These are phyloP conservation scores for Brachyhypopomus occidentalis DNA, from an alignment of 2,113 vertebrate genomes.

Conservation along the genomic window DNA sequence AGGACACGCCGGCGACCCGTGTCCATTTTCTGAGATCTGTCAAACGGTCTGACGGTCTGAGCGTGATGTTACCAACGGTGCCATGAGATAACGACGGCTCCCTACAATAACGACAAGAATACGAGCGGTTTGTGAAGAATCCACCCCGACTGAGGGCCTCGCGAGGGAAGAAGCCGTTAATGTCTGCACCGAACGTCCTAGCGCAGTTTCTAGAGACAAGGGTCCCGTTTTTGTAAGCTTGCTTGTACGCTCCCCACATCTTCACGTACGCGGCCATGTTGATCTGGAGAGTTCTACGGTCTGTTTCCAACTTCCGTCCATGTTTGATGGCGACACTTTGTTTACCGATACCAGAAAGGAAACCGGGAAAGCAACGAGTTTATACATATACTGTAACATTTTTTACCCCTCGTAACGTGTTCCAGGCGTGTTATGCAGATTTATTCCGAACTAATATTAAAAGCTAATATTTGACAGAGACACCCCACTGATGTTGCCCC, in stretches of 20 bases:
- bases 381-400: too few relatives aligned
- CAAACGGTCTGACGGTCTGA: slow-evolving; percentile 46
- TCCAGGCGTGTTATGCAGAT: too few relatives aligned
- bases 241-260: slow-evolving; percentile 58
- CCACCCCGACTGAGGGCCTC: neutral
- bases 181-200: neutral
- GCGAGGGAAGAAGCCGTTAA: neutral
- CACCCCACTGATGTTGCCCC: too few relatives aligned
- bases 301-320: slow-evolving; percentile 54
- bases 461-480: too few relatives aligned
- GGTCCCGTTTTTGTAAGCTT: slow-evolving; percentile 43
- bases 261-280: slow-evolving; percentile 71
- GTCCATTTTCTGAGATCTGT: slow-evolving; percentile 55
- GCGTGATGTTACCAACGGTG: neutral
- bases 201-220: slow-evolving; percentile 8
- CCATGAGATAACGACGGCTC: slow-evolving; percentile 28
- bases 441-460: too few relatives aligned
- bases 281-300: slow-evolving; percentile 64
- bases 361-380: too few relatives aligned
- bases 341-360: too few relatives aligned
- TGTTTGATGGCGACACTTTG: slow-evolving; percentile 59
- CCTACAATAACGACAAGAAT: slow-evolving; percentile 20
- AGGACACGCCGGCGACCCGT: slow-evolving; percentile 40
- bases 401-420: too few relatives aligned
- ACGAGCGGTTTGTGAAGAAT: slow-evolving; percentile 34